phyloP scores from a whole-genome alignment of 2,797 vertebrate species.

The Danio aesculapii region DNA sequence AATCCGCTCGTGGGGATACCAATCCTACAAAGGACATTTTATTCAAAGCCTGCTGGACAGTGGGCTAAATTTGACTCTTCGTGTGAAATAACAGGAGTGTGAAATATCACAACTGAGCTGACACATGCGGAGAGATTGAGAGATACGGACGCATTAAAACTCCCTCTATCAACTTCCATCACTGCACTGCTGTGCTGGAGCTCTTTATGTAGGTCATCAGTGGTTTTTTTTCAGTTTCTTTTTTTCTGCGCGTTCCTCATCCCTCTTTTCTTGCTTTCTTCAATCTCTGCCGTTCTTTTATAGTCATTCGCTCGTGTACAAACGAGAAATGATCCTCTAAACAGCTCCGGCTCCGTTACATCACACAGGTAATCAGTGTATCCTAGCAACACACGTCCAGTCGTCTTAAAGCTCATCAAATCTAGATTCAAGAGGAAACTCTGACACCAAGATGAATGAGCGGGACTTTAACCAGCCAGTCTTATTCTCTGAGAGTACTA shows the following conservation, averaged over 20 bases:
- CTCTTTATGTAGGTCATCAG: slow-evolving; percentile 61
- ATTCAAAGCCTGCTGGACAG: slow-evolving; percentile 42
- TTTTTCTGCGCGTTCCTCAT: slow-evolving; percentile 18
- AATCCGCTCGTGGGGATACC: slow-evolving; percentile 33
- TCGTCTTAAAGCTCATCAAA: slow-evolving; percentile 44
- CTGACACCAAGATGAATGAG: not conserved
- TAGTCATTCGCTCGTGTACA: slow-evolving; percentile 8
- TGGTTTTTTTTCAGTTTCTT: slow-evolving; percentile 17
- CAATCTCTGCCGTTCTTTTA: slow-evolving; percentile 18
- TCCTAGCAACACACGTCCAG: slow-evolving; percentile 37
- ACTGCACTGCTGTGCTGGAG: slow-evolving; percentile 54
- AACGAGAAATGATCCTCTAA: slow-evolving; percentile 41
- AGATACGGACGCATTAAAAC: slow-evolving; percentile 30
- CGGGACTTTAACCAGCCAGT: not conserved
- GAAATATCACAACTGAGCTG: slow-evolving; percentile 42
- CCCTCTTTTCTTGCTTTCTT: slow-evolving; percentile 1
- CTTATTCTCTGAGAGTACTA: not conserved
- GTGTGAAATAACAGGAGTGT: slow-evolving; percentile 36
- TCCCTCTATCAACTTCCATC: slow-evolving; percentile 55
- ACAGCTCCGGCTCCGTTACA: slow-evolving; percentile 18
- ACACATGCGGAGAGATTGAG: slow-evolving; percentile 28
- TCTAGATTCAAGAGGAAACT: slow-evolving; percentile 15
- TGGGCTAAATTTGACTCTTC: slow-evolving; percentile 33
- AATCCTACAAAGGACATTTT: slow-evolving; percentile 25
- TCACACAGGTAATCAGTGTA: slow-evolving; percentile 45